Evolutionary conservation across 2,888 invertebrate genomes (phyloP), one percentile per base, ranked within the genome.

Genomic region (Yponomeuta plumbellus): DNA sequence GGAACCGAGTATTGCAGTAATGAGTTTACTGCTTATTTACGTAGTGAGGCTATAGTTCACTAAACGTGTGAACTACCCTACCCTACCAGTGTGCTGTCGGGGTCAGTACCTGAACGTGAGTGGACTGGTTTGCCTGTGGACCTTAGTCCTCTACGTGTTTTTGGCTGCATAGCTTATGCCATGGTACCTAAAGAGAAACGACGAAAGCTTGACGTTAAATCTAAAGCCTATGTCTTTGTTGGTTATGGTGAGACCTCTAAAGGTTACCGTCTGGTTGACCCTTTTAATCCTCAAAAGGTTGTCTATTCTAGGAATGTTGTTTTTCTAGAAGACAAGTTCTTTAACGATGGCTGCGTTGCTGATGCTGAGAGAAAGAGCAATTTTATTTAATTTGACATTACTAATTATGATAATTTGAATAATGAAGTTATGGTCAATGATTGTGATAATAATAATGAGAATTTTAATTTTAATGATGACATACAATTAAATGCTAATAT

Each of bases 31-130:
- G 11, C 8, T 11, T 67, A 56, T 34, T 64, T 67, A 5, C 8
- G 52, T 21, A 17, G 52, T 11, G 64, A 71, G 17, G 76, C 74
- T 17, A 79, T 76, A 6, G 52, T 40, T 0, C 72, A 74, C 64
- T 67, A 72, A 62, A 66, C 67, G 2, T 56, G 61, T 10, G 64
- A 65, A 11, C 61, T 65, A n/a, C 65, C 65, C 22, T 59, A 23
- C 20, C 66, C 65, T 21, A 67, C 65, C n/a, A 56, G n/a, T 11
- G 67, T 65, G 17, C 22, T 67, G 21, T n/a, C 44, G 34, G 66
- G 66, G 57, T 26, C 21, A 1, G 22, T 52, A 13, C 68, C 68
- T 57, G 59, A 66, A 34, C 59, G 64, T 13, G 56, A 62, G n/a
- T 68, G 66, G 68, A 58, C 66, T 21, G 68, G 68, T 20, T 26